Conservation (phyloP, 2,113 vertebrate genomes). For the Clarias macrocephalus region DNA sequence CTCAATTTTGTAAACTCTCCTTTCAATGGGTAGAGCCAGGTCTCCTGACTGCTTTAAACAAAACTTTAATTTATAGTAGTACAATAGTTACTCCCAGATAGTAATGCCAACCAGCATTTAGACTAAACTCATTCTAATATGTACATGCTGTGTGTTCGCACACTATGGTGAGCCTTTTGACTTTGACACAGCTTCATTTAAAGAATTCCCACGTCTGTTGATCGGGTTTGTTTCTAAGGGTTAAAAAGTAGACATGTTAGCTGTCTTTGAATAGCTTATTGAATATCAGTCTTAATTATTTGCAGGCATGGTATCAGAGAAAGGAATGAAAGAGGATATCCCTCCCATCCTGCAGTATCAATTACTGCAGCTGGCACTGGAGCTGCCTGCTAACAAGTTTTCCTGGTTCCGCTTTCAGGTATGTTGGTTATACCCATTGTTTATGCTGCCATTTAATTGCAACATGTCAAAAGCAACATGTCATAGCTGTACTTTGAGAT, state of each 20-base stretch:
- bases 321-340: slow-evolving; percentile 75
- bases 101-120: too few species aligned
- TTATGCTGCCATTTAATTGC: neutral
- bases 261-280: neutral
- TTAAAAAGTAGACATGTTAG: neutral
- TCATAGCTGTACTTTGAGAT: neutral
- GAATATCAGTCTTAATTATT: neutral
- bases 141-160: too few species aligned
- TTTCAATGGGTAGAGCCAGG: too few species aligned
- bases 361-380: slow-evolving; percentile 87
- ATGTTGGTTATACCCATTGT: neutral
- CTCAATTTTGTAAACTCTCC: too few species aligned
- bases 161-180: too few species aligned
- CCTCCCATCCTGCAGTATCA: slow-evolving; percentile 87
- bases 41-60: too few species aligned
- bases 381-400: slow-evolving; percentile 91
- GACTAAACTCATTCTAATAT: too few species aligned
- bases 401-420: slow-evolving; percentile 92
- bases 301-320: slow-evolving; percentile 85
- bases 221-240: neutral
- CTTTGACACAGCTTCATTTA: too few species aligned
- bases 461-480: neutral
- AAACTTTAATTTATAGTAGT: too few species aligned
- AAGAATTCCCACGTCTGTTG: too few species aligned
- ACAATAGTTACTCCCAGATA: too few species aligned